These are phyloP conservation scores for Poecilia latipinna DNA, from an alignment of 2,113 vertebrate genomes.

Conservation along the genomic window DNA sequence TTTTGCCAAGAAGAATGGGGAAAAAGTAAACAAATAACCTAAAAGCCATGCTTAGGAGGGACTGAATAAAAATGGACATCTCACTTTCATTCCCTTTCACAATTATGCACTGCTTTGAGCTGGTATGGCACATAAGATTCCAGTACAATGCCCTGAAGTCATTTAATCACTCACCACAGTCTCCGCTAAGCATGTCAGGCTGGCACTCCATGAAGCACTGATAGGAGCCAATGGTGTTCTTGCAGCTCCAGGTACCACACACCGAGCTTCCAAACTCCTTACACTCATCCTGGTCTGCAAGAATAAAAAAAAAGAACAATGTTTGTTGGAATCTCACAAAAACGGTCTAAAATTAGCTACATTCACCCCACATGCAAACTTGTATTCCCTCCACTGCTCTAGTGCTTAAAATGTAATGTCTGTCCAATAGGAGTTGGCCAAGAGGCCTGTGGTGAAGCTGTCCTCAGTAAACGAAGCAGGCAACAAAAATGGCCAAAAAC, in stretches of 20 bases:
- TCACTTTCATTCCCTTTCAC: neutral
- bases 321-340: conserved; percentile 50
- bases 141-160: neutral
- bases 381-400: conserved; percentile 38
- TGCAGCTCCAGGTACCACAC: conserved; percentile 79
- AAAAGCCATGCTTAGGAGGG: neutral
- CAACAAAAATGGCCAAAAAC: conserved; percentile 70
- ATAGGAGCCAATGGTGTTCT: conserved; percentile 83
- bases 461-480: conserved; percentile 67
- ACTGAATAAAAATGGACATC: neutral
- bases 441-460: conserved; percentile 68
- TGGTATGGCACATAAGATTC: neutral
- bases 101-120: neutral
- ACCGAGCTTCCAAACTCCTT: conserved; percentile 75
- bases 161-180: conserved; percentile 74
- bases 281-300: conserved; percentile 80
- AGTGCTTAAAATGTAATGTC: conserved; percentile 46
- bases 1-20: neutral
- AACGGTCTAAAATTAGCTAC: conserved; percentile 49
- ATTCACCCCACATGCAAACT: conserved; percentile 44
- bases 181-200: conserved; percentile 59
- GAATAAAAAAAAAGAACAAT: conserved; percentile 29
- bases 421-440: conserved; percentile 49
- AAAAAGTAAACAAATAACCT: neutral
- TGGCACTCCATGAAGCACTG: conserved; percentile 77